Evolutionary conservation across 2,888 invertebrate genomes (phyloP).

Genomic region (Muscina levida): DNA sequence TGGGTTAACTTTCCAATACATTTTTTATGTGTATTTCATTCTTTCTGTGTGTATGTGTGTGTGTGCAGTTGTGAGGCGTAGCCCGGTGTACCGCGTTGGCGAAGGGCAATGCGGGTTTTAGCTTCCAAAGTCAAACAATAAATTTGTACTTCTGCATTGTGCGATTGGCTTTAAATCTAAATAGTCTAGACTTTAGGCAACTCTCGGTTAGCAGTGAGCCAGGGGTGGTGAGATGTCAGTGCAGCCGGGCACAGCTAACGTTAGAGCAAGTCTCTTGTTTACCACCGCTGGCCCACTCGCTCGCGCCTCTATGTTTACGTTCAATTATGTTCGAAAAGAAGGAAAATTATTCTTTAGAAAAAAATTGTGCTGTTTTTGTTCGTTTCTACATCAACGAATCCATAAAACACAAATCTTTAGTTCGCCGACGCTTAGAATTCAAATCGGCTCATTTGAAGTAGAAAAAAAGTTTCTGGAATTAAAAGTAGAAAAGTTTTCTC

Average conservation of each 20-base stretch:
- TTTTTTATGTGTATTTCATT: conserved; percentile 38
- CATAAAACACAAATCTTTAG: conserved; percentile 29
- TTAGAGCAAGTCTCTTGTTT: not conserved
- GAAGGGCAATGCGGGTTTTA: not conserved
- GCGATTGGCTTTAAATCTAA: conserved; percentile 18
- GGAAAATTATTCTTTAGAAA: not conserved
- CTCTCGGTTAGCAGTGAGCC: not conserved
- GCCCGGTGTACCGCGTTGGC: not conserved
- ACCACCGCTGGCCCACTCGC: not conserved
- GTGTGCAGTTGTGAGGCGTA: not conserved
- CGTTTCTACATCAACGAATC: conserved; percentile 11
- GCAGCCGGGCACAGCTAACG: not conserved
- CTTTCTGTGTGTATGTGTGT: not conserved
- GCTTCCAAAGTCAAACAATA: conserved; percentile 13
- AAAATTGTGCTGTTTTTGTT: conserved; percentile 1
- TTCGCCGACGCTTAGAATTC: conserved; percentile 25
- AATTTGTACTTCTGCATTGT: not conserved
- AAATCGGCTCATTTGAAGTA: conserved; percentile 21
- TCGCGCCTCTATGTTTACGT: not conserved
- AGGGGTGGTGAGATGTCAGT: not conserved
- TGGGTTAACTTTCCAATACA: conserved; percentile 59
- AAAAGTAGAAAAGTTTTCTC: conserved; percentile 10
- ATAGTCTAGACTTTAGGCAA: conserved; percentile 16
- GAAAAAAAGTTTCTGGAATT: not conserved
- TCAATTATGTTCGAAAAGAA: conserved; percentile 11